Base-by-base conservation (phyloP, 2,797 vertebrate species). In the Toxotes lorentzi region DNA sequence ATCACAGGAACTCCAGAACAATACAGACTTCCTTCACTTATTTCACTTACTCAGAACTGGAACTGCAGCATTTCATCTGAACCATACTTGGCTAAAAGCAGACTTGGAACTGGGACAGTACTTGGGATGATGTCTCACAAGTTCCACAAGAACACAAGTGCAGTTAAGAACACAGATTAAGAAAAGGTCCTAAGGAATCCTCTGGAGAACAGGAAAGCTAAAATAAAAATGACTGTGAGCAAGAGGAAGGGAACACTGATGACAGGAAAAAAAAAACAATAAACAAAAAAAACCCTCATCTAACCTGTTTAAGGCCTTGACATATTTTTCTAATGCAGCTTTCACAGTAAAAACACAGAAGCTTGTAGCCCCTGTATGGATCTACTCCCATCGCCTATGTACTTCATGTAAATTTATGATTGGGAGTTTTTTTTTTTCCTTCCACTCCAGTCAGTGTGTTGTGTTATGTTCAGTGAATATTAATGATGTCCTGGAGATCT, bases 381-480 rank as follows among this genome's bases (percentile, higher is more conserved):
- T 67, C 61, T 54, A 1, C 56, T 54, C 45, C 73, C 65, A 53
- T 72, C 3, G 1, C 47, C 8, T 78, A 34, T 47, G 50, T 66
- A 34, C 50, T 50, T 59, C 65, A 64, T 84, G 76, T 63, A 73
- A 63, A 85, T 85, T 41, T 62, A 38, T 70, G 57, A 63, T 48
- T 43, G 13, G 8, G 35, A 21, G 45, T 32, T 57, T 21, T 56
- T 48, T 56, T 50, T 32, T 40, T 53, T 14, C 4, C 38, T 30
- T 2, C 57, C 67, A 13, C 56, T 61, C 35, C 41, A 50, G 69
- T 59, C 66, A 35, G 32, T 27, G 32, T 27, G 61, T 58, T 83
- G 73, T 76, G 57, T 45, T 79, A 45, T 59, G 34, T 77, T 76
- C 74, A 56, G 73, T 91, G 91, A 89, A 91, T 93, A 91, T 89